Evolutionary conservation across 1,140 invertebrate genomes (phyloP).

Genomic region (Parapsyche elsis): DNA sequence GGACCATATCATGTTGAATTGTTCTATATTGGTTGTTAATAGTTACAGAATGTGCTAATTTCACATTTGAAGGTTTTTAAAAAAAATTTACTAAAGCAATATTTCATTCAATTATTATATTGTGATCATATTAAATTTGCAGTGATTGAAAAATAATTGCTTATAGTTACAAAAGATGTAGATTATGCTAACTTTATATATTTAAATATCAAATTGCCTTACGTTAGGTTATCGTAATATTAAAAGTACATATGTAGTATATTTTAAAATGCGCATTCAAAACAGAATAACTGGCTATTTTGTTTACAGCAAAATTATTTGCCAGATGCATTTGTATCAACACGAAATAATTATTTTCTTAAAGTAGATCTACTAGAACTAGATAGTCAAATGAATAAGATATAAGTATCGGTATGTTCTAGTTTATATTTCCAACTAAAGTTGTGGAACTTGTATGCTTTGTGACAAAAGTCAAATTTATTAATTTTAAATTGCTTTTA

Average conservation of each 20-base stretch:
- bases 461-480: neutral
- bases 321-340: slow-evolving; percentile 34
- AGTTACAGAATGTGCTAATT: slow-evolving; percentile 21
- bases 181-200: slow-evolving; percentile 40
- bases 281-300: slow-evolving; percentile 46
- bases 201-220: slow-evolving; percentile 56
- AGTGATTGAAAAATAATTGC: slow-evolving; percentile 25
- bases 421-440: slow-evolving; percentile 41
- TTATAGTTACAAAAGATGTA: slow-evolving; percentile 11
- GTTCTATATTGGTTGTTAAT: slow-evolving; percentile 38
- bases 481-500: neutral
- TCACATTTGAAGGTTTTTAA: neutral
- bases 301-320: slow-evolving; percentile 44
- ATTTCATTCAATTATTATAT: slow-evolving; percentile 49
- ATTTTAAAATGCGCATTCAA: slow-evolving; percentile 31
- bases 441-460: slow-evolving; percentile 2
- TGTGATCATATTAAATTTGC: neutral
- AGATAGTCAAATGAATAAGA: slow-evolving; percentile 33
- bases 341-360: slow-evolving; percentile 52
- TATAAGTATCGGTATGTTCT: slow-evolving; percentile 24
- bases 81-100: slow-evolving; percentile 47
- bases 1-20: slow-evolving; percentile 53
- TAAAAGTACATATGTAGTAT: slow-evolving; percentile 37
- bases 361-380: slow-evolving; percentile 30
- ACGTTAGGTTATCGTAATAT: slow-evolving; percentile 40